Evolutionary conservation across 2,797 vertebrate genomes (phyloP).

Genomic region (Onychomys torridus): DNA sequence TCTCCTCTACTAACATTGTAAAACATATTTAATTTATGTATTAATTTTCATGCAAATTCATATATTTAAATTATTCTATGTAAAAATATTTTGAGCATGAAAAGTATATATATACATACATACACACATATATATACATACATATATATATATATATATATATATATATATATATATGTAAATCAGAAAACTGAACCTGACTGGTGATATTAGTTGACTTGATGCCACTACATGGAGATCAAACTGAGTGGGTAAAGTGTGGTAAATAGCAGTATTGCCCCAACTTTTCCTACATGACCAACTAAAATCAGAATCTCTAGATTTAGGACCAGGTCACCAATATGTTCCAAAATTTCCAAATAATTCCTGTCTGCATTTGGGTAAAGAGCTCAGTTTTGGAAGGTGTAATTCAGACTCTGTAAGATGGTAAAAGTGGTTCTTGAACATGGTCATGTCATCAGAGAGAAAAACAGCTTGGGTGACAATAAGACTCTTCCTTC

Average conservation of each 20-base stretch:
- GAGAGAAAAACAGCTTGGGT: background rate
- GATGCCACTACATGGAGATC: background rate
- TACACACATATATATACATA: no score
- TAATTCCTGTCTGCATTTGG: background rate
- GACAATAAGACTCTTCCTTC: background rate
- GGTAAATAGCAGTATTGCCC: background rate
- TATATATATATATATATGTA: no score
- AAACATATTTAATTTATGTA: background rate
- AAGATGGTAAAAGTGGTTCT: background rate
- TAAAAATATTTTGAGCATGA: background rate
- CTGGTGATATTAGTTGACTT: background rate
- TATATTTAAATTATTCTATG: background rate
- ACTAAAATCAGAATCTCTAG: conserved; percentile 19
- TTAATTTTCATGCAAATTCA: background rate
- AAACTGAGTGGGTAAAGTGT: background rate
- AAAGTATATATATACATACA: background rate
- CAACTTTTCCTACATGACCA: background rate
- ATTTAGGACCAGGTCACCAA: background rate
- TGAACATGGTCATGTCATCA: background rate
- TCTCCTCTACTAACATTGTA: background rate
- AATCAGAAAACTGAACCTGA: conserved; percentile 14
- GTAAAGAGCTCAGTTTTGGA: background rate
- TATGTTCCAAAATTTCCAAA: background rate
- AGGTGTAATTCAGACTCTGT: background rate
- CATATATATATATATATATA: no score